Percentiles rank a stretch among this genome's conserved stretches.
Conservation (phyloP, 2,113 vertebrate species). For the Alouatta palliata region DNA sequence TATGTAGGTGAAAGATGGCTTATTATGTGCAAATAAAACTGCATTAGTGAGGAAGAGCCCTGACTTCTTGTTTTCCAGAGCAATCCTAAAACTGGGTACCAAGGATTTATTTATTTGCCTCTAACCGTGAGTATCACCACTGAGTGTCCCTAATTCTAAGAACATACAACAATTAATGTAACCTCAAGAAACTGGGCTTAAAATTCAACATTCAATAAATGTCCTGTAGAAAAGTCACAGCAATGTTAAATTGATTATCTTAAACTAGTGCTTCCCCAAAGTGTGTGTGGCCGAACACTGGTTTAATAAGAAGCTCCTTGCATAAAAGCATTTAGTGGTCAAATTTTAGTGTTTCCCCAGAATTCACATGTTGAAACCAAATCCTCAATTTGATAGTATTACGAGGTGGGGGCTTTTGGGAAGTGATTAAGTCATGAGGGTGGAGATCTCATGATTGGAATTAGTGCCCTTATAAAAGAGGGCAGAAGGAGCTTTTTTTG, state of each 20-base stretch:
- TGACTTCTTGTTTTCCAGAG: neutral
- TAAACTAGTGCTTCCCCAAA: slow-evolving; percentile 18
- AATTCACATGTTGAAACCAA: neutral
- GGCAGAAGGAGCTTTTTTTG: neutral
- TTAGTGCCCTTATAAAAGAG: neutral
- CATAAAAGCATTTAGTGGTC: neutral
- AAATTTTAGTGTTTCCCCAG: neutral
- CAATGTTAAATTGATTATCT: slow-evolving; percentile 23
- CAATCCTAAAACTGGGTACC: neutral
- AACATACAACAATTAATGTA: neutral
- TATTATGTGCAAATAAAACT: neutral
- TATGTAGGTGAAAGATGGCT: neutral
- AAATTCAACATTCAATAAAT: neutral
- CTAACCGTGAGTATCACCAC: neutral
- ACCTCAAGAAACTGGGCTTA: slow-evolving; percentile 6
- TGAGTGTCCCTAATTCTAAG: neutral
- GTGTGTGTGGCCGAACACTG: neutral
- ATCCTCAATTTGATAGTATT: neutral
- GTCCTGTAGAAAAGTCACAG: neutral
- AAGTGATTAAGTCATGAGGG: neutral
- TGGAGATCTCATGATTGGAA: neutral
- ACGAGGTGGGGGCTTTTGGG: neutral
- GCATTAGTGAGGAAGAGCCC: neutral
- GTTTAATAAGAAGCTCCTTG: neutral
- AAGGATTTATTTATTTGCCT: neutral